Conservation (phyloP, 2,113 vertebrate species). For the Genyomyrus donnyi region DNA sequence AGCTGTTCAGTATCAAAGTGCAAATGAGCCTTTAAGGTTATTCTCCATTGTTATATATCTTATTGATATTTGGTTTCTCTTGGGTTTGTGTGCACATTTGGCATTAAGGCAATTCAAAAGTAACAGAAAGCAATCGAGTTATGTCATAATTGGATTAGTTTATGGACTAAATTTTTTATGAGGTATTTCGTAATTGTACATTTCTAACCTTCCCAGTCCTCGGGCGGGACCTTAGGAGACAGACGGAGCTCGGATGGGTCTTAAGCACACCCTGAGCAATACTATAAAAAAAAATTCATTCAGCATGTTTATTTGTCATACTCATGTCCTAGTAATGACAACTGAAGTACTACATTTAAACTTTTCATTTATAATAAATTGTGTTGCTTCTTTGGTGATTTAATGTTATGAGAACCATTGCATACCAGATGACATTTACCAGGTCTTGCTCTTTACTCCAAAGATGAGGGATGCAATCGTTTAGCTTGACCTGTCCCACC, state of each 20-base stretch:
- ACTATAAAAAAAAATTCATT: not conserved
- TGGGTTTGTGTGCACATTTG: not conserved
- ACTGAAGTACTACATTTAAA: not conserved
- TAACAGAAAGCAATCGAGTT: not conserved
- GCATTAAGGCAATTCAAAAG: not conserved
- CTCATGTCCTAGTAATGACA: not conserved
- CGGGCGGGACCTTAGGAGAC: no score
- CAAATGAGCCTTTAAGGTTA: not conserved
- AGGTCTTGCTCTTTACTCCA: conserved; percentile 3
- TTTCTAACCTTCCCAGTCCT: not conserved
- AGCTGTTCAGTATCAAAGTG: not conserved
- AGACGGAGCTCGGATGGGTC: no score
- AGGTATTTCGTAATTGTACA: not conserved
- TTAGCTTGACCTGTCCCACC: not conserved
- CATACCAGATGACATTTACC: not conserved
- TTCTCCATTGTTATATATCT: not conserved
- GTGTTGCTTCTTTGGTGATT: not conserved
- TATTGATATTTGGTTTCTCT: not conserved
- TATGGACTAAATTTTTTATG: not conserved
- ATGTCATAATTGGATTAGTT: not conserved
- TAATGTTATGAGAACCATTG: not conserved
- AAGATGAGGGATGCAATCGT: not conserved
- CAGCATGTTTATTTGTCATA: not conserved
- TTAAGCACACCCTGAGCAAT: not conserved
- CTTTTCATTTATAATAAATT: not conserved